These are phyloP conservation scores for Lochmaea capreae DNA, from an alignment of 2,888 invertebrate genomes.

Conservation along the genomic window DNA sequence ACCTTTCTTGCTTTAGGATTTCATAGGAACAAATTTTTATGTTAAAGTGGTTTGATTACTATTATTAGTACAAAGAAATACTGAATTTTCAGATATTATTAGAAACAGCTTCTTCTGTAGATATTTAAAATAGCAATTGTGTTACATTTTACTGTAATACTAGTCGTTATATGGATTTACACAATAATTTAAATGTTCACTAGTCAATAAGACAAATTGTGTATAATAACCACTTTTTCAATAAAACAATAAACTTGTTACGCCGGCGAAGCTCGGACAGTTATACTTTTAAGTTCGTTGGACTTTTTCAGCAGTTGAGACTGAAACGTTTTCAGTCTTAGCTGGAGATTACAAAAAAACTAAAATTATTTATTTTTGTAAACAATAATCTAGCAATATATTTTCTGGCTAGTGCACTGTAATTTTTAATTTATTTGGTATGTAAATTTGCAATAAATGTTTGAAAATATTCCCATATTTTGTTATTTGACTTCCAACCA, in stretches of 20 bases:
- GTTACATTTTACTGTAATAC: not conserved
- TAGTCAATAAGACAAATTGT: not conserved
- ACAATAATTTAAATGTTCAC: not conserved
- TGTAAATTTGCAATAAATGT: slow-evolving; percentile 6
- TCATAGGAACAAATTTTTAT: not conserved
- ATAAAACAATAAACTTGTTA: not conserved
- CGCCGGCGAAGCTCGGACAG: not conserved
- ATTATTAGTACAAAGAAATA: not conserved
- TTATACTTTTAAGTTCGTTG: not conserved
- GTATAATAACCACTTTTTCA: not conserved
- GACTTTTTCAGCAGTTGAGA: no score
- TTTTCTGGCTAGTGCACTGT: not conserved
- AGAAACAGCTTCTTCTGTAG: not conserved
- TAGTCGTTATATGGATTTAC: not conserved
- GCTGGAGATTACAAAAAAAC: no score
- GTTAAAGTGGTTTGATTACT: not conserved
- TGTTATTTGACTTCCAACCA: not conserved
- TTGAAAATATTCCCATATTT: not conserved
- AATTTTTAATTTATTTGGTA: not conserved
- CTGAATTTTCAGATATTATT: not conserved
- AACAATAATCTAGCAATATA: not conserved
- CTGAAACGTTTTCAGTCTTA: no score
- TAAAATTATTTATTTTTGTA: not conserved
- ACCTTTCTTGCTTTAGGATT: not conserved
- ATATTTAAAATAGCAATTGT: no score